Base-by-base conservation (phyloP, 2,113 vertebrate species). In the Oncorhynchus masou region DNA sequence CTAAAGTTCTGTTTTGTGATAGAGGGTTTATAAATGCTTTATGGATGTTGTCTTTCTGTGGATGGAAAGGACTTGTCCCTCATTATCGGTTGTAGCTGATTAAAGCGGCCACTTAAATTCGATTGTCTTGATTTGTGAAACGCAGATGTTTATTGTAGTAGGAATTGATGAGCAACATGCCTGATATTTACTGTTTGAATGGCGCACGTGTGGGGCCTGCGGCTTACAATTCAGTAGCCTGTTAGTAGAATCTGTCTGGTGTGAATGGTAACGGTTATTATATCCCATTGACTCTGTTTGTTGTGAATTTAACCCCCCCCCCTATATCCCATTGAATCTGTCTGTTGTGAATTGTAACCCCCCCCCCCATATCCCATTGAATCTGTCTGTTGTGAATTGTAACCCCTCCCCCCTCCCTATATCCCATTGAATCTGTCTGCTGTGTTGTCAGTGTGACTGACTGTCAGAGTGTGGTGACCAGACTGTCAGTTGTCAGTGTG, bases 51-150 rank as follows among this genome's bases (percentile, higher is more conserved):
- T 9, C 39, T 25, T 60, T 81, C 76, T 74, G 66, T 73, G 71
- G 68, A 84, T 65, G 70, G 74, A 70, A 80, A 65, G 4, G 4
- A 74, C 59, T 65, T 65, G 19, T 11, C 13, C 29, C 2, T 31
- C 54, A 78, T 70, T 81, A 77, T 24, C n/a, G n/a, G 20, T 62
- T 22, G 20, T 62, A 19, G 67, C 71, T 91, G 88, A 91, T 91
- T 88, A 90, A 90, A 90, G 82, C 84, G 79, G 81, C 86, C 84
- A 83, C 85, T 89, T 85, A 79, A 90, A 68, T 83, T 49, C 1
- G 7, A 24, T 62, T 62, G 3, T 62, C 11, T 54, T 22, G n/a
- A 24, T 62, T 22, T n/a, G 19, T 62, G 59, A 62, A 54, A 62
- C n/a, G n/a, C 25, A 20, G 16, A 39, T 79, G 71, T 79, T 73